Percentiles rank a stretch among this genome's conserved stretches.
Conservation (phyloP, 2,888 invertebrate species). For the Erebia ligea region DNA sequence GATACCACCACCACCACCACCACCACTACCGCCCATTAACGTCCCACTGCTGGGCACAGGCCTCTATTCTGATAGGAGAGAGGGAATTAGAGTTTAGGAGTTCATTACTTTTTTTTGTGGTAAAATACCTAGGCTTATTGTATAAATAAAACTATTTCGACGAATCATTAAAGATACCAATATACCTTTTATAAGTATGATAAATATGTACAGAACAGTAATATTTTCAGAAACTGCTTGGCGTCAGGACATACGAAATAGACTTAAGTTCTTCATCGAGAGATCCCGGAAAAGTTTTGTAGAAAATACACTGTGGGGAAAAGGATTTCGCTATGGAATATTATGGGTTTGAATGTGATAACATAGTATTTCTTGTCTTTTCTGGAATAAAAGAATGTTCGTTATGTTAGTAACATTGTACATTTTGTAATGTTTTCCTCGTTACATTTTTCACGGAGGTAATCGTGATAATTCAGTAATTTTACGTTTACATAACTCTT, state of each 20-base stretch:
- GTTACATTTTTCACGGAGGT: neutral
- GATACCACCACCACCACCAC: no score
- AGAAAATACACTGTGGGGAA: slow-evolving; percentile 27
- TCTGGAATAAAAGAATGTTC: neutral
- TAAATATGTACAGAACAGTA: slow-evolving; percentile 34
- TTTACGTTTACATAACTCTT: neutral
- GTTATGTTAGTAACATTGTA: neutral
- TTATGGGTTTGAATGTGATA: slow-evolving; percentile 14
- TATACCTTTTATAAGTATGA: slow-evolving; percentile 24
- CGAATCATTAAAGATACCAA: slow-evolving; percentile 15
- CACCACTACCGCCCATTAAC: no score
- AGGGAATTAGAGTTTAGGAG: neutral
- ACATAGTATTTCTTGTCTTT: slow-evolving; percentile 11
- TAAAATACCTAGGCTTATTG: neutral
- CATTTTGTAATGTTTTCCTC: neutral
- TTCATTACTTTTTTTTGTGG: neutral
- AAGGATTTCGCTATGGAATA: slow-evolving; percentile 18
- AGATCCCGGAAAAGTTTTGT: slow-evolving; percentile 28
- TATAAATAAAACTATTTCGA: slow-evolving; percentile 28
- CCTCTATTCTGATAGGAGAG: no score
- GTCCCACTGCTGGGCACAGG: no score
- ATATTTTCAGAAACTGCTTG: slow-evolving; percentile 21
- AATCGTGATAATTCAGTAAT: neutral
- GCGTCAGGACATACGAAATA: slow-evolving; percentile 28
- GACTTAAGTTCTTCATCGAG: slow-evolving; percentile 29